These are phyloP conservation scores for Proisotoma minuta DNA, from an alignment of 2,888 invertebrate species.

Conservation along the genomic window DNA sequence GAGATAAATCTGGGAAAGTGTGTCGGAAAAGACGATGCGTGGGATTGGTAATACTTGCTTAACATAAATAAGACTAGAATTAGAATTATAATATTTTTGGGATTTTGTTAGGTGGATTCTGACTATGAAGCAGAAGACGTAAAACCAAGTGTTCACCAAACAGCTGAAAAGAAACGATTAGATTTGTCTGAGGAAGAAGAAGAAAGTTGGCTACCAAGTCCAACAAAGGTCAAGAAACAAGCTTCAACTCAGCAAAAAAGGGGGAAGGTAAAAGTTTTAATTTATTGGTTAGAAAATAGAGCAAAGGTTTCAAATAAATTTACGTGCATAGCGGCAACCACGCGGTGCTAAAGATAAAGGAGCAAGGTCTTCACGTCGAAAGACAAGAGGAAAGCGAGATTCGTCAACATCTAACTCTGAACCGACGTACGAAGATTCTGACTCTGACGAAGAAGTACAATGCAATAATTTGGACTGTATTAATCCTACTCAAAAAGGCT, in stretches of 20 bases:
- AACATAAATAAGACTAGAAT: not conserved
- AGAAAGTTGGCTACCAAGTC: slow-evolving; percentile 42
- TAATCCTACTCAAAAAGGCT: slow-evolving; percentile 68
- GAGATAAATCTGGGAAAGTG: slow-evolving; percentile 12
- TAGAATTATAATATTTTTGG: not conserved
- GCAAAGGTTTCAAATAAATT: not conserved
- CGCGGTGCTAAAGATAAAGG: not conserved
- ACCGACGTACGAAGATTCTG: too few species aligned
- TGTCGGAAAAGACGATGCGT: slow-evolving; percentile 22
- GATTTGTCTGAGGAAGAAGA: slow-evolving; percentile 40
- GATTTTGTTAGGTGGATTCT: not conserved
- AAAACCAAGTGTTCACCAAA: not conserved
- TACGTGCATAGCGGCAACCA: not conserved
- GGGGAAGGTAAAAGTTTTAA: not conserved
- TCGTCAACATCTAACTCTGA: not conserved
- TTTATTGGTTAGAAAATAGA: too few species aligned
- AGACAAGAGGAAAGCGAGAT: not conserved
- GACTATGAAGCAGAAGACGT: not conserved
- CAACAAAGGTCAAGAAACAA: slow-evolving; percentile 11
- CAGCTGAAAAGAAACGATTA: not conserved
- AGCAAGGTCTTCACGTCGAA: not conserved
- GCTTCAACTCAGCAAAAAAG: slow-evolving; percentile 16
- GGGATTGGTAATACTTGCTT: slow-evolving; percentile 2
- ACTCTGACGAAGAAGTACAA: slow-evolving; percentile 54
- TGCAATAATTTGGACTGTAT: slow-evolving; percentile 89